phyloP scores from a whole-genome alignment of 2,113 vertebrate species.

The Hemiscyllium ocellatum region DNA sequence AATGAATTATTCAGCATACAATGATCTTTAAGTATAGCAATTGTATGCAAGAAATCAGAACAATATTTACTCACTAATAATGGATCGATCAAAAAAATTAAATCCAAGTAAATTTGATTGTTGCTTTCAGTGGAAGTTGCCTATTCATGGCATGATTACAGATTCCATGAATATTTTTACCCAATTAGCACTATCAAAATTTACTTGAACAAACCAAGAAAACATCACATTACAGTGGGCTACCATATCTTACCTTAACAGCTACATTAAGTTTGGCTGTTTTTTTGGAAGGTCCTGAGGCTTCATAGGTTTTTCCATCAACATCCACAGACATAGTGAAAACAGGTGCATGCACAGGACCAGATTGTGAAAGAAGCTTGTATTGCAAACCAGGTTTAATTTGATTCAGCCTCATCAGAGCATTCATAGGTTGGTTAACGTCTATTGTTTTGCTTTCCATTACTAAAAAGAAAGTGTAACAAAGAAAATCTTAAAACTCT shows the following conservation, averaged over 20 bases:
- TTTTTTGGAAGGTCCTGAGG: slow-evolving; percentile 96
- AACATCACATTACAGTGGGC: neutral
- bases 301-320: slow-evolving; percentile 88
- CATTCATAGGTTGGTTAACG: slow-evolving; percentile 89
- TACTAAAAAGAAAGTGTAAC: slow-evolving; percentile 55
- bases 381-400: slow-evolving; percentile 97
- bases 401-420: slow-evolving; percentile 97
- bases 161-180: neutral
- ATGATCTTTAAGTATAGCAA: neutral
- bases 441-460: slow-evolving; percentile 98
- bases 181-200: neutral
- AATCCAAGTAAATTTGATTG: neutral
- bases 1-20: neutral
- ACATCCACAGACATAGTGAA: slow-evolving; percentile 98
- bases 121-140: neutral
- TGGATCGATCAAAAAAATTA: neutral
- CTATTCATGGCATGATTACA: no score
- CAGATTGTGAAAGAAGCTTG: slow-evolving; percentile 94
- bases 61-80: neutral
- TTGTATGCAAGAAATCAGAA: neutral
- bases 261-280: slow-evolving; percentile 97
- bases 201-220: neutral
- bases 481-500: neutral
- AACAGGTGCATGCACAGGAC: slow-evolving; percentile 94
- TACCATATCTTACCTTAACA: slow-evolving; percentile 72